These are phyloP conservation scores for Neotoxoptera formosana DNA, from an alignment of 1,140 invertebrate genomes.

Conservation along the genomic window DNA sequence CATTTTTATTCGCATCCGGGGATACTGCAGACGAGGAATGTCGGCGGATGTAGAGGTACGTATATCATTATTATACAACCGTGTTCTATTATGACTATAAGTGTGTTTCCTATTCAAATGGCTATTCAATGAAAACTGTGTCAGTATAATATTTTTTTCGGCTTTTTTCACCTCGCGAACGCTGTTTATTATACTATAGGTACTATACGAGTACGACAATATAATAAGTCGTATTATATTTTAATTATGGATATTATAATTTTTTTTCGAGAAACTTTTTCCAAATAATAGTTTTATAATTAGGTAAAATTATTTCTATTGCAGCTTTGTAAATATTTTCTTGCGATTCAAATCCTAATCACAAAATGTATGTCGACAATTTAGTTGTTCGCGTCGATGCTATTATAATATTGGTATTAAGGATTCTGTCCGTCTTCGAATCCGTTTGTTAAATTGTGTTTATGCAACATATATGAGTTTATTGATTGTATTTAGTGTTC, in stretches of 20 bases:
- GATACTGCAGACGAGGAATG: conserved; percentile 17
- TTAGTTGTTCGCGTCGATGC: not conserved
- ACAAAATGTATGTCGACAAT: conserved; percentile 28
- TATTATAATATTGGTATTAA: not conserved
- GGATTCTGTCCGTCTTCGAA: not conserved
- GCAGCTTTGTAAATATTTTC: not conserved
- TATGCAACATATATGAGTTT: not conserved
- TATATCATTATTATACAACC: not conserved
- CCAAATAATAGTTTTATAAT: conserved; percentile 16
- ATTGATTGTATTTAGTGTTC: not conserved
- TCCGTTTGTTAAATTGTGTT: not conserved
- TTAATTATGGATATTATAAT: conserved; percentile 19
- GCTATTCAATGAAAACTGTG: conserved; percentile 41
- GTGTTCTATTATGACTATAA: conserved; percentile 18
- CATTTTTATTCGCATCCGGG: conserved; percentile 26
- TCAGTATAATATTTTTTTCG: conserved; percentile 28
- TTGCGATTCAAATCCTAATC: not conserved
- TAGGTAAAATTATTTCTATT: not conserved
- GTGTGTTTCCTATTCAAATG: conserved; percentile 49
- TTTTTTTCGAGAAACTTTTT: not conserved
- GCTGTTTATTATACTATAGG: not conserved
- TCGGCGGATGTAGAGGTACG: not conserved
- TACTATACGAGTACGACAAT: too few species aligned
- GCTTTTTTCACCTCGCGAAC: not conserved
- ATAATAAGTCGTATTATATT: conserved; percentile 20